phyloP scores from a whole-genome alignment of 2,113 vertebrate species.

The Pteruthius melanotis region DNA sequence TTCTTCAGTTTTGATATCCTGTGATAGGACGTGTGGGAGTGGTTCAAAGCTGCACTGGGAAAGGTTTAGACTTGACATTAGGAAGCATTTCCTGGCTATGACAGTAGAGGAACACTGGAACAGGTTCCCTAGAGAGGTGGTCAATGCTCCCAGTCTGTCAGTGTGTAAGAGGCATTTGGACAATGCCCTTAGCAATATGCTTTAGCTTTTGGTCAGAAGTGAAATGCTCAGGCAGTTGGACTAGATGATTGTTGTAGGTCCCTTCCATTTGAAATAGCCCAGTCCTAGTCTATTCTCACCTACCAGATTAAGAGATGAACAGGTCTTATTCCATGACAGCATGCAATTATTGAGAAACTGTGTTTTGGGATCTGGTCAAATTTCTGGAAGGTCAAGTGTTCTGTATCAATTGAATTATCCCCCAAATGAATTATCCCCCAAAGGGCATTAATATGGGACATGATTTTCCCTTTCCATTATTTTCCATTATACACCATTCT shows the following conservation, averaged over 20 bases:
- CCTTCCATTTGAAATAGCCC: background rate
- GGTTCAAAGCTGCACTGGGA: background rate
- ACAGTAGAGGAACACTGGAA: background rate
- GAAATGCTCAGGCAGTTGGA: background rate
- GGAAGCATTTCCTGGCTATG: background rate
- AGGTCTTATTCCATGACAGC: background rate
- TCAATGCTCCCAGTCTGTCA: background rate
- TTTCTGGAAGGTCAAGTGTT: background rate
- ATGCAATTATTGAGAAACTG: background rate
- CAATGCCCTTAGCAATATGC: background rate
- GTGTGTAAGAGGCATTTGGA: background rate
- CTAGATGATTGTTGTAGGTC: accelerated
- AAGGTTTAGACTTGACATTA: background rate
- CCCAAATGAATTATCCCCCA: background rate
- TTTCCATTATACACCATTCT: background rate
- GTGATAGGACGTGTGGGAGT: background rate
- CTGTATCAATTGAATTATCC: background rate
- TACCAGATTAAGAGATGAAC: background rate
- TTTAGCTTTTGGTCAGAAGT: background rate
- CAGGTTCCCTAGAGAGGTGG: background rate
- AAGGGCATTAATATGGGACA: background rate
- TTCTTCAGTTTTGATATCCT: background rate
- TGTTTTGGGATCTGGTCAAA: background rate
- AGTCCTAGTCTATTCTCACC: background rate
- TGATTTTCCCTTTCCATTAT: background rate